These are phyloP conservation scores for Drosophila sproati DNA, from an alignment of 1,140 invertebrate species.

Conservation along the genomic window DNA sequence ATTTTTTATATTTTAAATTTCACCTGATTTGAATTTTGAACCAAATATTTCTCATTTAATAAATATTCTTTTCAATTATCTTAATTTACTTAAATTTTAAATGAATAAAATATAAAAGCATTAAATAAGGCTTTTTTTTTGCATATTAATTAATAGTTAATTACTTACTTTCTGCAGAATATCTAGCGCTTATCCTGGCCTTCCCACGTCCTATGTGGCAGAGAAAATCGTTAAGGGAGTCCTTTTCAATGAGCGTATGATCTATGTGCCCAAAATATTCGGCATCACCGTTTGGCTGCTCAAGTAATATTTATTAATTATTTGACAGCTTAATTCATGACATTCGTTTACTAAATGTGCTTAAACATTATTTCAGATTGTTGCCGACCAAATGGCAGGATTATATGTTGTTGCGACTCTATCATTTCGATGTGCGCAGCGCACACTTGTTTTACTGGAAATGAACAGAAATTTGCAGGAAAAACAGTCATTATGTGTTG, in stretches of 20 bases:
- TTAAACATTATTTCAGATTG: constrained; percentile 44
- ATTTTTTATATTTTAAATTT: too few relatives aligned
- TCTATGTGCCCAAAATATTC: constrained; percentile 83
- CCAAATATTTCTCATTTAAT: background rate
- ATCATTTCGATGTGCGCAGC: constrained; percentile 77
- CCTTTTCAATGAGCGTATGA: constrained; percentile 74
- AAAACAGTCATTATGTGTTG: background rate
- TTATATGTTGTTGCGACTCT: constrained; percentile 75
- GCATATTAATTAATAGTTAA: background rate
- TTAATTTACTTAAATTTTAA: too few relatives aligned
- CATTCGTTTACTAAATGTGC: background rate
- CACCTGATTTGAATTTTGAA: too few relatives aligned
- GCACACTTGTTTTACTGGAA: constrained; percentile 81
- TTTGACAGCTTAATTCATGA: constrained; percentile 16
- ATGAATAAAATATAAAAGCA: too few relatives aligned
- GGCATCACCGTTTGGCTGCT: constrained; percentile 79
- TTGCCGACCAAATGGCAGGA: constrained; percentile 83
- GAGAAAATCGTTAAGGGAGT: constrained; percentile 78
- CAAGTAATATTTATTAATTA: constrained; percentile 52
- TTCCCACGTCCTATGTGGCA: constrained; percentile 77
- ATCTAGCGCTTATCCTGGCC: constrained; percentile 75
- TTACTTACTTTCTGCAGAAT: constrained; percentile 48
- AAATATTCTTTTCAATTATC: constrained; percentile 14
- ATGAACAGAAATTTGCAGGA: constrained; percentile 1
- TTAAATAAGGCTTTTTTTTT: too few relatives aligned